Evolutionary conservation across 2,797 vertebrate species (phyloP), one percentile per base, ranked within the genome.

Genomic region (Cephalopachus bancanus): DNA sequence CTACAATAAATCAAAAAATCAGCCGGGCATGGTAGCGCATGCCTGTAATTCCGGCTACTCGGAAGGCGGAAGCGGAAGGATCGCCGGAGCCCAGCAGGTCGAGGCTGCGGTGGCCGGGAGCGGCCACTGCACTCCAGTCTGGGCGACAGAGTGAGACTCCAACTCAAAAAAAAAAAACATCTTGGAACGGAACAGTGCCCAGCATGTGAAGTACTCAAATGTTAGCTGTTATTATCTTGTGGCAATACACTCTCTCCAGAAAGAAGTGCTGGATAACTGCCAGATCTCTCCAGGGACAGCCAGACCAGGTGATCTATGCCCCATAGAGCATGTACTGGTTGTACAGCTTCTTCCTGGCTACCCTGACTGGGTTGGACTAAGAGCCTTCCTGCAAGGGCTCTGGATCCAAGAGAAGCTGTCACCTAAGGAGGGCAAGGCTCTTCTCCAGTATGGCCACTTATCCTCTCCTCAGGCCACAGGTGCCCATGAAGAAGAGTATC

Each of bases 321-420:
- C 57, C 65, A 79, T 44, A 75, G 53, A 80, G 17, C 15, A 83
- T 20, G 59, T 3, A 19, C 71, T 69, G 60, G 59, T 57, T 89
- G 11, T 28, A 75, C 16, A 80, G 57, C 59, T 69, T 76, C 65
- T 44, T 75, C 10, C 22, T 2, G 0, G 75, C 57, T 81, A 74
- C 81, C 53, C 53, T 81, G 33, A 62, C 53, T 62, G 12, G 62
- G 75, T 15, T 95, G 72, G 51, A 89, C 37, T 30, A 91, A 51
- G 26, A 91, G 22, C 79, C 84, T 89, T 91, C 86, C 81, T 74
- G 79, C 72, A 57, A 88, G 79, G 5, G 51, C 17, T 86, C 17
- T 87, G 76, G 55, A 65, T 71, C 24, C 22, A 15, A 91, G 14
- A 75, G 44, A n/a, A 88, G 53, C 33, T 93, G 75, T 55, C 49